Percentiles rank a stretch among this genome's conserved stretches.
phyloP scores from a whole-genome alignment of 2,797 vertebrate species.

The Pseudomugil tenellus region DNA sequence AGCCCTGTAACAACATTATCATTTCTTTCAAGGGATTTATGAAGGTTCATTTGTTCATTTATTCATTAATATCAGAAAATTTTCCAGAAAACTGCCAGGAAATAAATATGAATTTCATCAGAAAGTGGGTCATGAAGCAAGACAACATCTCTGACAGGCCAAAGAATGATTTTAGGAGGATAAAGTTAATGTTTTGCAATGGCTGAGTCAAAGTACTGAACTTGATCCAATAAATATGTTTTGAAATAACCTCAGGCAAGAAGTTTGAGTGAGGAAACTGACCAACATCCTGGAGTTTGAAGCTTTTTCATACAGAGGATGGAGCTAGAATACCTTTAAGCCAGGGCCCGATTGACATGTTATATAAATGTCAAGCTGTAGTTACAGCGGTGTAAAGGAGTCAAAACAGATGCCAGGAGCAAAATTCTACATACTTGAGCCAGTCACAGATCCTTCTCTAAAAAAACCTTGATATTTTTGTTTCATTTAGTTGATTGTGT shows the following conservation, averaged over 20 bases:
- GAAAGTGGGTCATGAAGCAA: neutral
- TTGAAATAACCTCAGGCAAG: neutral
- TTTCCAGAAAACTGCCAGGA: neutral
- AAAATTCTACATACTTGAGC: neutral
- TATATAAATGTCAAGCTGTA: neutral
- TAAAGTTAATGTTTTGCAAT: neutral
- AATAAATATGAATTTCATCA: neutral
- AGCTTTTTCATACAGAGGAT: neutral
- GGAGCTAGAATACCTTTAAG: neutral
- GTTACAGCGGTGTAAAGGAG: neutral
- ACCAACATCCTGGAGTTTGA: neutral
- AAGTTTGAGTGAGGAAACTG: neutral
- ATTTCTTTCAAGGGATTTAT: neutral
- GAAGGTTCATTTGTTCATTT: neutral
- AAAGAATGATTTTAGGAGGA: neutral
- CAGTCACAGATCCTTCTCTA: too few relatives aligned
- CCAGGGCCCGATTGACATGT: neutral
- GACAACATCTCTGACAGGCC: neutral
- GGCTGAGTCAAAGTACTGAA: neutral
- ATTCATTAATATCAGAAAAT: neutral
- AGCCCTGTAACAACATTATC: too few relatives aligned
- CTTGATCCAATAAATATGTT: conserved; percentile 1
- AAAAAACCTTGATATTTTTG: neutral
- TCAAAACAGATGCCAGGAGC: neutral
- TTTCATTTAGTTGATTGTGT: neutral